These are phyloP conservation scores for Oeneis ivallda DNA, from an alignment of 2,888 invertebrate species.

Conservation along the genomic window DNA sequence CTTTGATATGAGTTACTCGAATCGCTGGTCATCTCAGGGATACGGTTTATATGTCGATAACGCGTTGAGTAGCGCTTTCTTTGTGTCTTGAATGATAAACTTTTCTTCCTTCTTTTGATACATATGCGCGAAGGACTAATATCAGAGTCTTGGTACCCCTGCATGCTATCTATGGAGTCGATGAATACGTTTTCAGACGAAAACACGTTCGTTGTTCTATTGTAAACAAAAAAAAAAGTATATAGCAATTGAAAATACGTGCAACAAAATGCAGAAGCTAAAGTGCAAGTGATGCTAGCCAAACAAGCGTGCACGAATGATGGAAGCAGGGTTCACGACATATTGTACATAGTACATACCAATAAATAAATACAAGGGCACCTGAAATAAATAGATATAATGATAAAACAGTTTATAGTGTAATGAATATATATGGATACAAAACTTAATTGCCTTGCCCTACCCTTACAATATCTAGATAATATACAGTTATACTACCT, in stretches of 20 bases:
- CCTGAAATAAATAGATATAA: neutral
- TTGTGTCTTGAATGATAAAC: constrained; percentile 30
- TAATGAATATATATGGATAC: neutral
- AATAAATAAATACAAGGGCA: neutral
- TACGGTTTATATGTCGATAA: constrained; percentile 17
- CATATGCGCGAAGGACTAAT: constrained; percentile 49
- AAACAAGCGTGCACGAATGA: constrained; percentile 44
- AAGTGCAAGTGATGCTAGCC: constrained; percentile 30
- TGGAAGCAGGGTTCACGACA: constrained; percentile 71
- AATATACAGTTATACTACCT: neutral
- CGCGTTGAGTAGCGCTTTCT: constrained; percentile 1
- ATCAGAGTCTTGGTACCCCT: constrained; percentile 69
- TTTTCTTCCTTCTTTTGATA: constrained; percentile 44
- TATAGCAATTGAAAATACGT: constrained; percentile 35
- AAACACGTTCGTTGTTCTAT: constrained; percentile 49
- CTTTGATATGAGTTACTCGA: constrained; percentile 53
- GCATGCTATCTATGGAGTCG: constrained; percentile 60
- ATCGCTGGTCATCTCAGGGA: constrained; percentile 47
- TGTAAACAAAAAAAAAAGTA: constrained; percentile 42
- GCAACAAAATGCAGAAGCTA: constrained; percentile 41
- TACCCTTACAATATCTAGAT: neutral
- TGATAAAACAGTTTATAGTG: too few relatives aligned
- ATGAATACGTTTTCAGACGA: constrained; percentile 44
- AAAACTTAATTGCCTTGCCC: neutral
- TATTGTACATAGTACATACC: constrained; percentile 26